Evolutionary conservation across 2,888 invertebrate species (phyloP), one percentile per base, ranked within the genome.

Genomic region (Amblyjoppa fuscipennis): DNA sequence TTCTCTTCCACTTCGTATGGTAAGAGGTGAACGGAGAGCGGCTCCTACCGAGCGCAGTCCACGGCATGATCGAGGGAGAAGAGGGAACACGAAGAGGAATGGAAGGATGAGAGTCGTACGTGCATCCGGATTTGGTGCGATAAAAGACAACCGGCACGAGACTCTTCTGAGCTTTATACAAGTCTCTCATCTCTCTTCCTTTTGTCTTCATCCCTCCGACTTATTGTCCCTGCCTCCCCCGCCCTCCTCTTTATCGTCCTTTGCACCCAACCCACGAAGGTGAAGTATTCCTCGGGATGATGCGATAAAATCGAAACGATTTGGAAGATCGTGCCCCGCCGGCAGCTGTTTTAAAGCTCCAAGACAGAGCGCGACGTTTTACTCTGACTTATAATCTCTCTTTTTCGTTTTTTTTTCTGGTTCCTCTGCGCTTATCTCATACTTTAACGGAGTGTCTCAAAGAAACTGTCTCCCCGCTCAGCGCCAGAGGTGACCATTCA

Each of bases 71-170:
- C 74, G 84, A 76, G 76, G 59, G 41, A 53, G 9, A 38, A 75
- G 61, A 66, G 28, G 56, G 28, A 81, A 13, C 13, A 75, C 28
- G 38, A 45, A 80, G 66, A 77, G 74, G 82, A 82, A 73, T 86
- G 79, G 78, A 83, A 68, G 86, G 69, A 71, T 78, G 85, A 84
- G 81, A 85, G 41, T 74, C 53, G 66, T 85, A 85, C 85, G 85
- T 85, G 82, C 31, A 78, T 75, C 78, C 75, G 69, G 84, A 84
- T 71, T 68, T 70, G 34, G 64, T 75, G 74, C 74, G 74, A 85
- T 82, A 85, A 85, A 85, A 85, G 85, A 51, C 82, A 79, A 79
- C 85, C 70, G 75, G 78, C 25, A 56, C 53, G 38, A 78, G 53
- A 51, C 61, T 61, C 61, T 82, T 25, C 28, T 28, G 64, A 78